phyloP scores from a whole-genome alignment of 2,797 vertebrate genomes.

The Sarcoramphus papa region DNA sequence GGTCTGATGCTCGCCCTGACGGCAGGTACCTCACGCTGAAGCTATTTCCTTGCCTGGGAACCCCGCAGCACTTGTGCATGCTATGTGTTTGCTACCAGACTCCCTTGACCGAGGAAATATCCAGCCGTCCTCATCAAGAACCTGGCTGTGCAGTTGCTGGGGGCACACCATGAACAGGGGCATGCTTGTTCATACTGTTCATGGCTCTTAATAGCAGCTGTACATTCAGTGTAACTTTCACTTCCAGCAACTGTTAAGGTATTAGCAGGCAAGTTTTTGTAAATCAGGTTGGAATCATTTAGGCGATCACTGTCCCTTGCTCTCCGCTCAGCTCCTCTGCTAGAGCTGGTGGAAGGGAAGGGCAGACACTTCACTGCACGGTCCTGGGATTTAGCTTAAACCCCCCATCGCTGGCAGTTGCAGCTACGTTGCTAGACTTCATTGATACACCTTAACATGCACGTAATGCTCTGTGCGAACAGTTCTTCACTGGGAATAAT shows the following conservation, averaged over 20 bases:
- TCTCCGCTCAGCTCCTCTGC: neutral
- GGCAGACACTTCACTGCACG: neutral
- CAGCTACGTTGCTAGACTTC: neutral
- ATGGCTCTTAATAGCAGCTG: neutral
- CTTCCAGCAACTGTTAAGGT: neutral
- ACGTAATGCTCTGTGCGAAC: neutral
- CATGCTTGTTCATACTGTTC: neutral
- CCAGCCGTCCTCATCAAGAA: fast-evolving
- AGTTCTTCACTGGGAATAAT: neutral
- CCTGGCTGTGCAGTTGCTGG: neutral
- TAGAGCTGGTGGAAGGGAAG: neutral
- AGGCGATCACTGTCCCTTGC: neutral
- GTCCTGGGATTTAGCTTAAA: neutral
- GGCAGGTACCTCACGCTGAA: neutral
- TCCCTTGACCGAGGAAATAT: fast-evolving
- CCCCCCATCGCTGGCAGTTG: neutral
- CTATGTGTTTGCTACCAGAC: neutral
- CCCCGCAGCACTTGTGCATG: too few relatives aligned
- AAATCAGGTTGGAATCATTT: neutral
- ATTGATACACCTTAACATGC: neutral
- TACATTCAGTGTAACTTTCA: neutral
- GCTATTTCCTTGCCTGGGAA: neutral
- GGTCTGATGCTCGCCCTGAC: fast-evolving
- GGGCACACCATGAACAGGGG: neutral
- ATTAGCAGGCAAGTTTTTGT: neutral